Evolutionary conservation across 2,888 invertebrate species (phyloP).

Genomic region (Eilema caniola): DNA sequence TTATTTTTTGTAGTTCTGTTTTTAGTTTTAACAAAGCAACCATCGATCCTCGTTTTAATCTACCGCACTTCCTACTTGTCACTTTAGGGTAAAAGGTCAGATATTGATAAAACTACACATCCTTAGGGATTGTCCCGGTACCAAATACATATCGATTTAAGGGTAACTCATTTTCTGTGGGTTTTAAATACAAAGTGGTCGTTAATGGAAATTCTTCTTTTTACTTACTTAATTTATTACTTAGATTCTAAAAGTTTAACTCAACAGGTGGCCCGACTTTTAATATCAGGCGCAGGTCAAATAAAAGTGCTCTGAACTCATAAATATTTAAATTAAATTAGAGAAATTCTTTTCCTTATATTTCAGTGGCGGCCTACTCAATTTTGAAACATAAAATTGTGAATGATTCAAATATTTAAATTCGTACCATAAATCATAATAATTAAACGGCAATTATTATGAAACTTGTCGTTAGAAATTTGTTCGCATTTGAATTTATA

Average conservation of each 20-base stretch:
- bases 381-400: slow-evolving; percentile 12
- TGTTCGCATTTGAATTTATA: not conserved
- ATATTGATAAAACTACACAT: not conserved
- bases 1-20: not conserved
- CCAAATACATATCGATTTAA: not conserved
- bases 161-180: not conserved
- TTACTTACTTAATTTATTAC: slow-evolving; percentile 10
- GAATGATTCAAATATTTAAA: slow-evolving; percentile 10
- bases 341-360: slow-evolving; percentile 21
- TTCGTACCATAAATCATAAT: not conserved
- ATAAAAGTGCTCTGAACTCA: slow-evolving; percentile 32
- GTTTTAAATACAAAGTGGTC: not conserved
- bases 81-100: not conserved
- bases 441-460: slow-evolving; percentile 4
- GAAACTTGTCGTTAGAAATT: not conserved
- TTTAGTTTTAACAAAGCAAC: not conserved
- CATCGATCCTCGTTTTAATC: not conserved
- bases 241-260: slow-evolving; percentile 31
- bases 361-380: slow-evolving; percentile 10
- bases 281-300: slow-evolving; percentile 32
- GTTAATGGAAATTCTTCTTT: not conserved
- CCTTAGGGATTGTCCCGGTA: not conserved
- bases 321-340: slow-evolving; percentile 48
- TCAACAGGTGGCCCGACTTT: slow-evolving; percentile 47
- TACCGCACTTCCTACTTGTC: not conserved